These are phyloP conservation scores for Asteroscopus sphinx DNA, from an alignment of 2,888 invertebrate genomes.

Conservation along the genomic window DNA sequence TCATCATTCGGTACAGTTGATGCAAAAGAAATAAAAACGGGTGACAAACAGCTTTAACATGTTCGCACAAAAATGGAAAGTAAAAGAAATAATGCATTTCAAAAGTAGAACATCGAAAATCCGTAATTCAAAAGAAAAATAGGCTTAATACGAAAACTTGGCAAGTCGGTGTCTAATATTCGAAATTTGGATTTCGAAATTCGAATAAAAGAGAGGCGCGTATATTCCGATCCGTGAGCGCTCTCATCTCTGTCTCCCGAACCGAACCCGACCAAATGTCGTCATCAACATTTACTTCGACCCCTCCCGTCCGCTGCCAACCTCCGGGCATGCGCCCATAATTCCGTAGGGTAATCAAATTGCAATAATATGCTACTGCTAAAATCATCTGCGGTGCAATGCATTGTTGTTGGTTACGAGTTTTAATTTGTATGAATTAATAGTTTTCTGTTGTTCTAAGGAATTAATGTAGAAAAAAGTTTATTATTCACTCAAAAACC, in stretches of 20 bases:
- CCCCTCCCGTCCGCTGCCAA: slow-evolving; percentile 61
- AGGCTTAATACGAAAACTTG: slow-evolving; percentile 13
- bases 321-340: slow-evolving; percentile 75
- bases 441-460: too few relatives aligned
- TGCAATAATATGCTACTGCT: slow-evolving; percentile 65
- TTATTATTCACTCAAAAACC: too few relatives aligned
- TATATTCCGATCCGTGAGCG: slow-evolving; percentile 60
- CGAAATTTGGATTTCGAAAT: slow-evolving; percentile 49
- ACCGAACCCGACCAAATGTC: slow-evolving; percentile 80
- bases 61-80: slow-evolving; percentile 41
- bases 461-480: too few relatives aligned
- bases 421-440: slow-evolving; percentile 1
- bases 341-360: slow-evolving; percentile 77
- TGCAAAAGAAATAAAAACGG: slow-evolving; percentile 67
- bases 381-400: slow-evolving; percentile 25
- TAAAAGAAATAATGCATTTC: slow-evolving; percentile 22
- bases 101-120: slow-evolving; percentile 21
- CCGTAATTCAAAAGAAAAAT: slow-evolving; percentile 14
- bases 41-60: slow-evolving; percentile 46
- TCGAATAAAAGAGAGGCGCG: slow-evolving; percentile 51
- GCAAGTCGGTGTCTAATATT: slow-evolving; percentile 31
- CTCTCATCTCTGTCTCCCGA: slow-evolving; percentile 71
- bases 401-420: slow-evolving; percentile 10
- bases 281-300: slow-evolving; percentile 78
- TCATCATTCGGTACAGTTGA: slow-evolving; percentile 68